A percentile compares a stretch with the other conserved stretches of the same genome.
These are phyloP conservation scores for Festucalex cinctus DNA, from an alignment of 2,113 vertebrate genomes.

Conservation along the genomic window DNA sequence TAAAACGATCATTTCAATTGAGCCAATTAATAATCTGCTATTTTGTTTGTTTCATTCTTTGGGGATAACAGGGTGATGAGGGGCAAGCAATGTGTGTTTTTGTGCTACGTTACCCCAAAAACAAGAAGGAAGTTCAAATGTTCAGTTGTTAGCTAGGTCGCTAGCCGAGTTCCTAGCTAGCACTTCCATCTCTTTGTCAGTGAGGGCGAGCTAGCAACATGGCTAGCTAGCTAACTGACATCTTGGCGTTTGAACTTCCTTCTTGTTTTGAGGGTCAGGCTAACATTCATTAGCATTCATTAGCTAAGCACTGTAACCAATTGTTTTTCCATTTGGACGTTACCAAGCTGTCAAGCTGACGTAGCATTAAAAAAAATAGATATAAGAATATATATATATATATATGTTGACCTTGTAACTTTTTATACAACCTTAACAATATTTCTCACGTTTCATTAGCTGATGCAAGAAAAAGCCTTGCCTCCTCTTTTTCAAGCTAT, in stretches of 20 bases:
- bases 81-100: conserved; percentile 15
- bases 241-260: too few relatives aligned
- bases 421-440: not conserved
- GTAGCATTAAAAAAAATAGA: not conserved
- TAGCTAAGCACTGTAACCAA: not conserved
- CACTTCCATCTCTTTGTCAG: too few relatives aligned
- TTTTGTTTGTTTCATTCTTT: not conserved
- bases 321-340: not conserved
- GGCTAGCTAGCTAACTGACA: too few relatives aligned
- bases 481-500: conserved; percentile 9
- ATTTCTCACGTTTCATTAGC: not conserved
- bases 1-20: not conserved
- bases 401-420: too few relatives aligned
- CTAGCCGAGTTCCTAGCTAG: not conserved
- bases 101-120: not conserved
- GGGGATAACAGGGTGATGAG: conserved; percentile 49
- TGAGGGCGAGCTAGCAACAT: too few relatives aligned
- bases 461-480: not conserved
- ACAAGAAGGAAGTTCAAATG: not conserved
- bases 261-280: too few relatives aligned
- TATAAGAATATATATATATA: too few relatives aligned
- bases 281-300: not conserved
- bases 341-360: not conserved
- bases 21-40: not conserved
- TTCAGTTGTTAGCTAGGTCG: not conserved